These are phyloP conservation scores for Drosophila dunni DNA, from an alignment of 1,140 invertebrate genomes.

Conservation along the genomic window DNA sequence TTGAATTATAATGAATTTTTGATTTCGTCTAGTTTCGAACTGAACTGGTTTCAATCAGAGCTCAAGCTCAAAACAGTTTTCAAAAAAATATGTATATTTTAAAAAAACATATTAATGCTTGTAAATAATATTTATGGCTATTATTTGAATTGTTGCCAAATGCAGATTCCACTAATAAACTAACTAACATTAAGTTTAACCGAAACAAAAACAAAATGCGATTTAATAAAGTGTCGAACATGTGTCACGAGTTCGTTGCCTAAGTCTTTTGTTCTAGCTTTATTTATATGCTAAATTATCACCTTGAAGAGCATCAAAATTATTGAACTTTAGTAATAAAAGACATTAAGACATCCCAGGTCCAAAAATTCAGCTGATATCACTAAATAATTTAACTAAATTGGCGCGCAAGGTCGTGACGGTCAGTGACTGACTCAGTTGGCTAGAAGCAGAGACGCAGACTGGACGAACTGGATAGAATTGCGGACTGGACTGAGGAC, in stretches of 20 bases:
- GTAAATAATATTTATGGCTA: neutral
- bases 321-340: slow-evolving; percentile 50
- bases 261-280: slow-evolving; percentile 76
- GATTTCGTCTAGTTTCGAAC: neutral
- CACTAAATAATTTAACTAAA: slow-evolving; percentile 66
- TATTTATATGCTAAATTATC: slow-evolving; percentile 58
- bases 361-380: slow-evolving; percentile 33
- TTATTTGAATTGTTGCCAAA: neutral
- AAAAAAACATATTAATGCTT: neutral
- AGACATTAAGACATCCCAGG: slow-evolving; percentile 20
- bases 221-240: slow-evolving; percentile 15
- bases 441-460: slow-evolving; percentile 9
- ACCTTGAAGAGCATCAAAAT: slow-evolving; percentile 57
- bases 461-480: slow-evolving; percentile 31
- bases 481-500: neutral
- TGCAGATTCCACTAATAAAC: neutral
- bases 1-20: slow-evolving; percentile 7
- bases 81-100: neutral
- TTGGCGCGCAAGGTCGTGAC: slow-evolving; percentile 56
- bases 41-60: neutral
- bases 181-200: neutral
- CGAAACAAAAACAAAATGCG: neutral
- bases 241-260: slow-evolving; percentile 56
- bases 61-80: neutral
- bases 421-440: slow-evolving; percentile 63